Evolutionary conservation across 1,140 invertebrate genomes (phyloP), one percentile per base, ranked within the genome.

Genomic region (Cydia amplana): DNA sequence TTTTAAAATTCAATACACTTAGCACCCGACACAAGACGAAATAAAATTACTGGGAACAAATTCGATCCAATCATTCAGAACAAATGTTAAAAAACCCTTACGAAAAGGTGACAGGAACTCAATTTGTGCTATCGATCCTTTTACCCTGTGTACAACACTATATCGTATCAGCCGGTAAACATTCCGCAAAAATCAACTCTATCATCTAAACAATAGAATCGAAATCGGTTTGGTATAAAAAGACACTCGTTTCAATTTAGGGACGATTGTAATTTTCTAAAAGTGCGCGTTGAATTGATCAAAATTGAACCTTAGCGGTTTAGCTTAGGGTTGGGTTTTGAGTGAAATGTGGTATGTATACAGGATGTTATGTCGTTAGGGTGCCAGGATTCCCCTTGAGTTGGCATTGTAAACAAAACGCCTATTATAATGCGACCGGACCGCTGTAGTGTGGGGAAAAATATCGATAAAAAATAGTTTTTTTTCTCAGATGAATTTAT

Each of bases 321-420:
- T 75, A 6, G 1, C 14, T 73, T 83, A 83, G 74, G 75, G 80
- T 83, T 72, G 18, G 46, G 72, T 78, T 83, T 87, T 76, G 60
- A 70, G 67, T 74, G 77, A 10, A 40, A 10, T 18, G 25, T 32
- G 7, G 72, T 36, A 36, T 16, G 74, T 46, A 70, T 74, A 75
- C 77, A 78, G 64, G 80, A 79, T 78, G 75, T 76, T 83, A 74
- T 74, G 77, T 46, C 67, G 75, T 72, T 76, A 25, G 74, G 76
- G 73, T 78, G 74, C 70, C 72, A 49, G 75, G 79, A 83, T 83
- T 86, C 87, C 88, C 88, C 88, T 87, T 87, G 85, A 86, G 86
- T 88, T 85, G 84, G 85, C 81, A 88, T 86, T 87, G 88, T 90
- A 90, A 90, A 90, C 88, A 90, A 90, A 90, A 89, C 87, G 87